Percentiles rank a stretch among this genome's conserved stretches.
Evolutionary conservation across 2,113 vertebrate genomes (phyloP).

Genomic region (Chionomys nivalis): DNA sequence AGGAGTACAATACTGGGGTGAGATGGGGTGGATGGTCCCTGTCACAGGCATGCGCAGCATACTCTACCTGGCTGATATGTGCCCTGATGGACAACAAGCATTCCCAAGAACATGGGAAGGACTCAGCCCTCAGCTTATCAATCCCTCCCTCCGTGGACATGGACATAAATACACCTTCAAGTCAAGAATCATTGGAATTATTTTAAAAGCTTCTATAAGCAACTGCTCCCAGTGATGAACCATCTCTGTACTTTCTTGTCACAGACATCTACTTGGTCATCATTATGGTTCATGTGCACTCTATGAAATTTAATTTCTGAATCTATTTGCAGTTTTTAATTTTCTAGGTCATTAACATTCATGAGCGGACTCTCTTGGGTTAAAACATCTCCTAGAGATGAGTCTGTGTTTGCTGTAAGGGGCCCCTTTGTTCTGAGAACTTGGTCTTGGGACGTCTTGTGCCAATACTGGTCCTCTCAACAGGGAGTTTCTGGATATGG

Average conservation of each 20-base stretch:
- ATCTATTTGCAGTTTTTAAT: not conserved
- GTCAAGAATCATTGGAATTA: not conserved
- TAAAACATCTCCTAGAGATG: not conserved
- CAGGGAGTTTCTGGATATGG: not conserved
- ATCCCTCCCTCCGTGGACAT: not conserved
- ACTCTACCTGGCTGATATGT: not conserved
- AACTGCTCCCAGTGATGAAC: too few relatives aligned
- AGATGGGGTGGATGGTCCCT: not conserved
- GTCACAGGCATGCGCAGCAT: not conserved
- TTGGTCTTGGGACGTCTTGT: not conserved
- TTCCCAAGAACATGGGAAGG: not conserved
- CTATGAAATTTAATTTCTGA: not conserved
- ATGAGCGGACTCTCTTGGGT: not conserved
- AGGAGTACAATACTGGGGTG: too few relatives aligned
- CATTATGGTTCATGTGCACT: not conserved
- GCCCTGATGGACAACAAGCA: not conserved
- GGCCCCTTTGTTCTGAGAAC: not conserved
- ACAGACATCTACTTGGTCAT: not conserved
- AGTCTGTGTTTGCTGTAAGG: not conserved
- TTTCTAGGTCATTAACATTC: not conserved
- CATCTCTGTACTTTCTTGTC: not conserved
- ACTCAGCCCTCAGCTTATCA: not conserved
- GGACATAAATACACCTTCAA: not conserved
- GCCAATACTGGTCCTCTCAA: not conserved
- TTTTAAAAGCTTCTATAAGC: not conserved